These are phyloP conservation scores for Lepidotrigona ventralis DNA, from an alignment of 1,140 invertebrate genomes.

Conservation along the genomic window DNA sequence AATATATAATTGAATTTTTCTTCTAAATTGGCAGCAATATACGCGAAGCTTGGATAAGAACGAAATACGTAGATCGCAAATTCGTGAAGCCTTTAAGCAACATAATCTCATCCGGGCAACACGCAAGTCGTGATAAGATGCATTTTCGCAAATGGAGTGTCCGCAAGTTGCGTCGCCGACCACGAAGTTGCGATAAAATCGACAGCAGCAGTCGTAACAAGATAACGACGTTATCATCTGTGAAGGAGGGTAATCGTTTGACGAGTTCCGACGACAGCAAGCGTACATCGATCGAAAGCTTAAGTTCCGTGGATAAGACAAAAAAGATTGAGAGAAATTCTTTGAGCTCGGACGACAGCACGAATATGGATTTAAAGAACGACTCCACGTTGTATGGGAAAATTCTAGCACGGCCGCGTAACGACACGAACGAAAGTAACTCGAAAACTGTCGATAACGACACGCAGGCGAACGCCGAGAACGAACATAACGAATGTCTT, in stretches of 20 bases:
- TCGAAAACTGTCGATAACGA: not conserved
- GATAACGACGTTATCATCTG: slow-evolving; percentile 61
- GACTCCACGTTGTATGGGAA: slow-evolving; percentile 68
- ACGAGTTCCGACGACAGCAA: slow-evolving; percentile 70
- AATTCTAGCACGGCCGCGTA: slow-evolving; percentile 57
- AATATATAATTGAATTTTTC: not conserved
- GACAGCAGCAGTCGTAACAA: slow-evolving; percentile 62
- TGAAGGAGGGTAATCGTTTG: slow-evolving; percentile 67
- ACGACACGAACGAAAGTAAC: slow-evolving; percentile 45
- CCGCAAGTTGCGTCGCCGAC: slow-evolving; percentile 82
- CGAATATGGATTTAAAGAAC: slow-evolving; percentile 66
- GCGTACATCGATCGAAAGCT: slow-evolving; percentile 66
- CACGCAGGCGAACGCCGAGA: not conserved
- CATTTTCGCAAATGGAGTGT: slow-evolving; percentile 85
- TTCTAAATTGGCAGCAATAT: slow-evolving; percentile 79
- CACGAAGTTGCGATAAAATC: slow-evolving; percentile 77
- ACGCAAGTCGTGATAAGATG: slow-evolving; percentile 69
- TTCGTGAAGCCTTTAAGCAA: slow-evolving; percentile 81
- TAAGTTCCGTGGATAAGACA: slow-evolving; percentile 60
- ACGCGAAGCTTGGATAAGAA: slow-evolving; percentile 88
- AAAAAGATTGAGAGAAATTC: slow-evolving; percentile 64
- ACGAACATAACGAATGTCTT: slow-evolving; percentile 36
- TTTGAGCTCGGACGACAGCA: slow-evolving; percentile 66
- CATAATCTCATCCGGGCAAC: slow-evolving; percentile 56
- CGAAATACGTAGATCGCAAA: slow-evolving; percentile 86